A percentile compares a stretch with the other conserved stretches of the same genome.
Evolutionary conservation across 2,888 invertebrate species (phyloP).

Genomic region (Eristalis pertinax): DNA sequence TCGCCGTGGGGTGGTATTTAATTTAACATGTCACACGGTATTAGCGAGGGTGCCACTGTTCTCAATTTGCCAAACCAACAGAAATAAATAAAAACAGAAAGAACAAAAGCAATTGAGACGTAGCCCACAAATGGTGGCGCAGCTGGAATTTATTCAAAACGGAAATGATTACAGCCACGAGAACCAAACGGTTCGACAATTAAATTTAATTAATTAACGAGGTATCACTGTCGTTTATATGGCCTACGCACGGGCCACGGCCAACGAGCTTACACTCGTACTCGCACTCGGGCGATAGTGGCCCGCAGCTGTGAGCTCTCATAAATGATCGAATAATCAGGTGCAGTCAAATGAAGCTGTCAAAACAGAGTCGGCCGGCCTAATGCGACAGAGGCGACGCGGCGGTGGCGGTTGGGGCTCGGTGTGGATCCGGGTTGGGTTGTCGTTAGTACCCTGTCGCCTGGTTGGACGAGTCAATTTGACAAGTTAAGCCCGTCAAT

Average conservation of each 20-base stretch:
- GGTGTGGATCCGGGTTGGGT: not conserved
- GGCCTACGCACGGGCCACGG: not conserved
- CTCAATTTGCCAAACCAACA: conserved; percentile 49
- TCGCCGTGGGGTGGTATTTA: conserved; percentile 46
- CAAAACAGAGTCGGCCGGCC: conserved; percentile 41
- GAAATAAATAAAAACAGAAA: conserved; percentile 8
- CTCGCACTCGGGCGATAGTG: not conserved
- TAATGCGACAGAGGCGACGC: conserved; percentile 30
- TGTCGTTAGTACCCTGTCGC: not conserved
- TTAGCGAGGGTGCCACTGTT: conserved; percentile 56
- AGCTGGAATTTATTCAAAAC: conserved; percentile 65
- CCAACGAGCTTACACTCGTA: conserved; percentile 25
- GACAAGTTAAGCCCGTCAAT: conserved; percentile 64
- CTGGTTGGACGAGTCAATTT: too few relatives aligned
- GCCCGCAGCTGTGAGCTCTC: not conserved
- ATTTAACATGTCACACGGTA: conserved; percentile 69
- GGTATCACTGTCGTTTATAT: conserved; percentile 57
- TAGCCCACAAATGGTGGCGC: conserved; percentile 14
- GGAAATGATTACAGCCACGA: conserved; percentile 71
- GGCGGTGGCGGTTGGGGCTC: not conserved
- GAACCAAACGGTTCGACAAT: conserved; percentile 66
- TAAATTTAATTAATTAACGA: conserved; percentile 69
- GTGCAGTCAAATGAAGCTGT: conserved; percentile 43
- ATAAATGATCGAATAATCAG: conserved; percentile 22
- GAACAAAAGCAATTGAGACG: conserved; percentile 25